phyloP scores from a whole-genome alignment of 2,113 vertebrate genomes.

The Diphyllodes magnificus region DNA sequence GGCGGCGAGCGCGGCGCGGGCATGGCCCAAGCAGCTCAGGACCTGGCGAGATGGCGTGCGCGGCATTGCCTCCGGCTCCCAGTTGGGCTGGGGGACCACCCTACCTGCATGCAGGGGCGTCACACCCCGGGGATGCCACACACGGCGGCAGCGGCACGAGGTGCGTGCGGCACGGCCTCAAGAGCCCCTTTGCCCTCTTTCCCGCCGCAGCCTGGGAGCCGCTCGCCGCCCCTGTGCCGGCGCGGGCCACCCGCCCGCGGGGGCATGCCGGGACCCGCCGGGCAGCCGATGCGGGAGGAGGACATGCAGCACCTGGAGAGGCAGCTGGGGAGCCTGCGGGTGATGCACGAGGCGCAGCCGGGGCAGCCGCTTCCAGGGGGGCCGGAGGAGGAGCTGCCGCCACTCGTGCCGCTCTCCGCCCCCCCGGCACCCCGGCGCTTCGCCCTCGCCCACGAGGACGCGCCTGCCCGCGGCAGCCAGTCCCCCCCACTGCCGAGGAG shows the following conservation, averaged over 20 bases:
- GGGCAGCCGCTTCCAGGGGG: slow-evolving; percentile 82
- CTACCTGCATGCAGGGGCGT: background rate
- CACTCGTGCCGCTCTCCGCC: slow-evolving; percentile 78
- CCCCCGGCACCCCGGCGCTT: slow-evolving; percentile 76
- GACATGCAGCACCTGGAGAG: slow-evolving; percentile 88
- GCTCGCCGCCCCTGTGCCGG: slow-evolving; percentile 82
- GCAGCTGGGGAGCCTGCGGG: slow-evolving; percentile 94
- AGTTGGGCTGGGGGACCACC: background rate
- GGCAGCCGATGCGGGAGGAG: slow-evolving; percentile 88
- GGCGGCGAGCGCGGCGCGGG: background rate
- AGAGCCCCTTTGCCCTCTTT: slow-evolving; percentile 75
- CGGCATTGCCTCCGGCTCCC: background rate
- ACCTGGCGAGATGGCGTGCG: background rate
- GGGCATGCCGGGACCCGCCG: slow-evolving; percentile 84
- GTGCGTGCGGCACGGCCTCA: background rate
- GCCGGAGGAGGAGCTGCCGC: slow-evolving; percentile 81
- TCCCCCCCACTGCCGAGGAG: slow-evolving; percentile 82
- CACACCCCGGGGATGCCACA: background rate
- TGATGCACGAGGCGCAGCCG: slow-evolving; percentile 86
- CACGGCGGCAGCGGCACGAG: background rate
- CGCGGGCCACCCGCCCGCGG: slow-evolving; percentile 78
- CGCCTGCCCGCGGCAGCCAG: slow-evolving; percentile 82
- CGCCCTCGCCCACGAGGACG: slow-evolving; percentile 77
- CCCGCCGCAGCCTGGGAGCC: slow-evolving; percentile 74
- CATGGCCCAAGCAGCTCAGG: background rate